Base-by-base conservation (phyloP, 2,113 vertebrate species). In the Phoenicopterus ruber region DNA sequence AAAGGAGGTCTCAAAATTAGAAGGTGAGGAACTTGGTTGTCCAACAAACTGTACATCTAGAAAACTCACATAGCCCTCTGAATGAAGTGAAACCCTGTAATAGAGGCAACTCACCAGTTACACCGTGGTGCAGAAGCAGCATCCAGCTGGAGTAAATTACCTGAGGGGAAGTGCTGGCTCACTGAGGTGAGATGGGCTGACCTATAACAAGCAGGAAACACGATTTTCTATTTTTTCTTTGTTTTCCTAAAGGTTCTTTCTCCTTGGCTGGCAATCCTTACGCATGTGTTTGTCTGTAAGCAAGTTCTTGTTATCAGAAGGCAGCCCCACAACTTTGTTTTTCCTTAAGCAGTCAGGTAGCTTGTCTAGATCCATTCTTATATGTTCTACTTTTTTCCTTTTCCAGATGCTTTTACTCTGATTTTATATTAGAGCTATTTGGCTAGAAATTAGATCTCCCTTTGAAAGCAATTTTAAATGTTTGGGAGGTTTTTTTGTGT, bases 51-150 rank as follows among this genome's bases (percentile, higher is more conserved):
- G 9, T 32, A 12, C 4, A 16, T 71, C 32, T 69, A 42, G 25
- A 67, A 42, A 82, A 31, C 7, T 84, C 50, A 22, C 0, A 0
- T 19, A 72, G 5, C 14, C 17, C 15, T 38, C 38, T 28, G 15
- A 55, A 38, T 2, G 7, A 83, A 52, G 40, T 49, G 55, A 57
- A 26, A 28, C 17, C 34, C 17, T 70, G 17, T 50, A 42, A 22
- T 3, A 0, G 79, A 80, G 61, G 19, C 71, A 70, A 8, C 71
- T 86, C 46, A 11, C 3, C 0, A 1, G 15, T 86, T 57, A 25
- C 28, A 52, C 20, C 0, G 1, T 62, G 40, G 9, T 54, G 18
- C 85, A 59, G 52, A 22, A 77, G 13, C 17, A 77, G 67, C 49
- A 38, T 91, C 46, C 69, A 71, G 57, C 47, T 74, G 73, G 55